Base-by-base conservation (phyloP, 2,797 vertebrate genomes). In the Danio jaintianensis region DNA sequence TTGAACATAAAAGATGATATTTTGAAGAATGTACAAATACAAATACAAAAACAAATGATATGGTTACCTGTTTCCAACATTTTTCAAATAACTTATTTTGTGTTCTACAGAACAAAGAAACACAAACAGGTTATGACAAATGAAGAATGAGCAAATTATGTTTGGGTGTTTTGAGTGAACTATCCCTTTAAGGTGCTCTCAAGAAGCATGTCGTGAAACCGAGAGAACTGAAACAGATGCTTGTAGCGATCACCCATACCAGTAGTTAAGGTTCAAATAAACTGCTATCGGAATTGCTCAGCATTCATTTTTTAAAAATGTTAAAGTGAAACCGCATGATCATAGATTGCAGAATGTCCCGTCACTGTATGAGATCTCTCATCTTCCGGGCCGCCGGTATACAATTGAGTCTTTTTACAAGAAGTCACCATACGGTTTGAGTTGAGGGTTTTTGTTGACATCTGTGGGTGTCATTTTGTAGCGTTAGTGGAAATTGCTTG, bases 401-500 rank as follows among this genome's bases (percentile, higher is more conserved):
- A 18, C 18, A 48, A 16, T 4, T 56, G 7, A 0, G 4, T 7
- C 22, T 8, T 68, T 50, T 78, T 78, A 58, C 29, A 18, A 69
- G 55, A 70, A 78, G 75, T 78, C 11, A 58, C 50, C 18, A 43
- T 50, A 48, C 3, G 12, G n/a, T 40, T 77, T 61, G 8, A 61
- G 59, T 22, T 50, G 59, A 70, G 38, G 36, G 59, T 67, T 68
- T 75, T 56, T 38, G 40, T 50, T 29, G 50, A 6, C 13, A 62
- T 16, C 47, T 59, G 69, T 80, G 72, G 67, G 45, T 53, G 63
- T 64, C 3, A 2, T 70, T 75, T 72, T 53, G 12, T 47, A 52
- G 48, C 64, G 47, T 71, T 7, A 20, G 64, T 63, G 82, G 78
- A 80, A 76, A 66, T 69, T 58, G 42, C 40, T 47, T 53, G 13